Conservation (phyloP, 2,888 invertebrate species). For the Cryptops parisi region DNA sequence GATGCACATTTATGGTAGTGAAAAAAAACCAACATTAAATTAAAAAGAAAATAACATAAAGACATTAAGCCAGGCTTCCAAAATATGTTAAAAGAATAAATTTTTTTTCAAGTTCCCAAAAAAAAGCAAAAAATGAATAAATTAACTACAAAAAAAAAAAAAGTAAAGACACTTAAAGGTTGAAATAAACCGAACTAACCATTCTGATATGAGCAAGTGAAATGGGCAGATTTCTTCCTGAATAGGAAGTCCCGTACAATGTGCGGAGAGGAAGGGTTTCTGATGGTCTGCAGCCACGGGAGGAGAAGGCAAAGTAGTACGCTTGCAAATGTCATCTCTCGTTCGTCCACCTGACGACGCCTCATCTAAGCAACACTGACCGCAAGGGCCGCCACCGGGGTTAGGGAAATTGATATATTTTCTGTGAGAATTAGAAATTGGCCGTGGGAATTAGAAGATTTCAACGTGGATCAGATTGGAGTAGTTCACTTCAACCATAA, state of each 20-base stretch:
- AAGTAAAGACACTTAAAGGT: constrained; percentile 21
- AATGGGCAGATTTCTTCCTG: constrained; percentile 33
- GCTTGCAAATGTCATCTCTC: not conserved
- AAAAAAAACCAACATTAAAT: not conserved
- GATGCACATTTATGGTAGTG: too few species aligned
- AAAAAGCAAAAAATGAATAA: not conserved
- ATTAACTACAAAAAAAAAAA: constrained; percentile 5
- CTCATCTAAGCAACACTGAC: constrained; percentile 11
- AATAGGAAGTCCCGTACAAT: constrained; percentile 22
- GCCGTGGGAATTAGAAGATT: too few species aligned
- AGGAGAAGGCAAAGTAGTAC: too few species aligned
- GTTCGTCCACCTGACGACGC: constrained; percentile 16
- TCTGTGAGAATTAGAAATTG: constrained; percentile 17
- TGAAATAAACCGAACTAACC: constrained; percentile 27
- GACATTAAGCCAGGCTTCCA: not conserved
- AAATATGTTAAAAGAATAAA: too few species aligned
- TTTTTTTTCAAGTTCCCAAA: too few species aligned
- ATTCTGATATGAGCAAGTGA: constrained; percentile 31
- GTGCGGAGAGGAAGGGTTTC: constrained; percentile 1
- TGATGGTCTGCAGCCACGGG: constrained; percentile 11
- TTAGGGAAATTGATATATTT: constrained; percentile 26
- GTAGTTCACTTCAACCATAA: too few species aligned
- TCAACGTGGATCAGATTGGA: too few species aligned
- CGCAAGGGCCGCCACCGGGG: constrained; percentile 27
- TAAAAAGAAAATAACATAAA: not conserved